Percentiles rank a stretch among this genome's conserved stretches.
These are phyloP conservation scores for Aphidius colemani DNA, from an alignment of 2,888 invertebrate species.

Conservation along the genomic window DNA sequence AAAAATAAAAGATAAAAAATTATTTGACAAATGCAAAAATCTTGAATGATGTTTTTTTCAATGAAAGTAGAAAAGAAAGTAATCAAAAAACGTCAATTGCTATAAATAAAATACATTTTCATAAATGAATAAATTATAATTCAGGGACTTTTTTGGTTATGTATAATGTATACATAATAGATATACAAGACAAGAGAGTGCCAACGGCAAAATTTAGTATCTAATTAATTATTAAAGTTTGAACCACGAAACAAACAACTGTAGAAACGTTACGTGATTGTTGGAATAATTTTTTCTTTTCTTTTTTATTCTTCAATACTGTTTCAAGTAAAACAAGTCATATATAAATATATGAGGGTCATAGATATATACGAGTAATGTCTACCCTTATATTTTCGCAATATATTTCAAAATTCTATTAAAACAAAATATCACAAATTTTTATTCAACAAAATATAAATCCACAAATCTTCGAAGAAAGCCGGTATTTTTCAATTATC, in stretches of 20 bases:
- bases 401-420: slow-evolving; percentile 9
- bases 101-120: slow-evolving; percentile 31
- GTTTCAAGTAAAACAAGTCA: neutral
- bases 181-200: slow-evolving; percentile 44
- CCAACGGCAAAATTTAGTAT: slow-evolving; percentile 40
- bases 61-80: too few relatives aligned
- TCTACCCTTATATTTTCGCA: neutral
- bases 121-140: slow-evolving; percentile 57
- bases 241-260: slow-evolving; percentile 52
- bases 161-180: slow-evolving; percentile 55
- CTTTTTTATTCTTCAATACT: slow-evolving; percentile 22
- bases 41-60: too few relatives aligned
- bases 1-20: too few relatives aligned
- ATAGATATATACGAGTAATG: too few relatives aligned
- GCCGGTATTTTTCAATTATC: neutral
- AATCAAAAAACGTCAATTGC: too few relatives aligned
- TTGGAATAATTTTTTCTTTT: slow-evolving; percentile 18
- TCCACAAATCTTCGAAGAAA: neutral
- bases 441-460: too few relatives aligned
- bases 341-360: too few relatives aligned
- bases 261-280: slow-evolving; percentile 28
- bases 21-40: too few relatives aligned
- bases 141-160: slow-evolving; percentile 54
- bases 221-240: slow-evolving; percentile 59
- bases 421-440: neutral